These are phyloP conservation scores for Indri indri DNA, from an alignment of 2,113 vertebrate genomes.

Conservation along the genomic window DNA sequence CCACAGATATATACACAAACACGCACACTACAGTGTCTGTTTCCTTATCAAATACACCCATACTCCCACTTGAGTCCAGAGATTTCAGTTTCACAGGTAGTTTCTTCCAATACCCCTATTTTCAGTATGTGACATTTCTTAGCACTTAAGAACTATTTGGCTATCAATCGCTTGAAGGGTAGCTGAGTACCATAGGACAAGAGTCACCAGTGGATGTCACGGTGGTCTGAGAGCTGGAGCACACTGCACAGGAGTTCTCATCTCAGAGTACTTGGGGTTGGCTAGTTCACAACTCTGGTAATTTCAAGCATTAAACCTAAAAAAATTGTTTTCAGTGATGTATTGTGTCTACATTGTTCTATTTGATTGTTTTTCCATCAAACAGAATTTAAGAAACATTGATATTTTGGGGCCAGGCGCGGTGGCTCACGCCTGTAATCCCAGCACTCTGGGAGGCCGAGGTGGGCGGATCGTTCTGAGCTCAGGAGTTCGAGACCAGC, in stretches of 20 bases:
- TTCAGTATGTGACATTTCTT: neutral
- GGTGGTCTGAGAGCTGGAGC: neutral
- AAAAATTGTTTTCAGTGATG: neutral
- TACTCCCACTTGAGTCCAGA: neutral
- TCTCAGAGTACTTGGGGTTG: neutral
- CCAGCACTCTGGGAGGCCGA: too few relatives aligned
- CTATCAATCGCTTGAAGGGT: neutral
- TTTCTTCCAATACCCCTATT: neutral
- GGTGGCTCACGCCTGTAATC: too few relatives aligned
- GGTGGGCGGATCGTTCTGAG: too few relatives aligned
- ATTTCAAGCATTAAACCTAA: neutral
- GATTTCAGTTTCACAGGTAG: neutral
- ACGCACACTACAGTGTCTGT: neutral
- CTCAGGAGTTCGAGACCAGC: too few relatives aligned
- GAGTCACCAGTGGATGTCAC: neutral
- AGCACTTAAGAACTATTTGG: neutral
- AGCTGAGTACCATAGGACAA: neutral
- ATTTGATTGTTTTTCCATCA: neutral
- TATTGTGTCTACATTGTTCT: neutral
- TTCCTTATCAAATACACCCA: neutral
- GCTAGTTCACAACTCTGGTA: neutral
- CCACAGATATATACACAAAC: neutral
- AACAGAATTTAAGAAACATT: neutral
- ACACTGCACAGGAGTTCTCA: neutral
- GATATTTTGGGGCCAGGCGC: too few relatives aligned